These are phyloP conservation scores for Campylomormyrus numenius DNA, from an alignment of 2,113 vertebrate species.

Conservation along the genomic window DNA sequence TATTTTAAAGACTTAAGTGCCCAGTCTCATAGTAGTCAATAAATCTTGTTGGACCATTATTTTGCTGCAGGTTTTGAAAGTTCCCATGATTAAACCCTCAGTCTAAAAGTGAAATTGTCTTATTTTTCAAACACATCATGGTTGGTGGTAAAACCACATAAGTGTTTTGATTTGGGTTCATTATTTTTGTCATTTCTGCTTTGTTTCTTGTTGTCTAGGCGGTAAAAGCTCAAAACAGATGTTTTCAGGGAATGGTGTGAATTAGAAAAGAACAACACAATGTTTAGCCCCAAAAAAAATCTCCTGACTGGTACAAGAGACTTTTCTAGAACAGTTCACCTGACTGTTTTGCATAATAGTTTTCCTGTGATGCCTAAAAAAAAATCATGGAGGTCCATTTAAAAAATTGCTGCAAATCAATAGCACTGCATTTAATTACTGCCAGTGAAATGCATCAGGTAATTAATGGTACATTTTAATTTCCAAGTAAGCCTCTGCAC, in stretches of 20 bases:
- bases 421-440: background rate
- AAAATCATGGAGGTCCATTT: background rate
- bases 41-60: background rate
- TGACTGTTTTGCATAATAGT: background rate
- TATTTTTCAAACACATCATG: background rate
- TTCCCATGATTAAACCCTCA: background rate
- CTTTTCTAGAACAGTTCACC: background rate
- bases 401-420: background rate
- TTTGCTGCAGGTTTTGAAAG: background rate
- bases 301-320: background rate
- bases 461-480: background rate
- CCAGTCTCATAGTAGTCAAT: background rate
- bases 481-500: background rate
- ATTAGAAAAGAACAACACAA: background rate
- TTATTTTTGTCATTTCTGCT: background rate
- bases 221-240: slow-evolving; percentile 9
- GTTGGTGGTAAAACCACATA: background rate
- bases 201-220: background rate
- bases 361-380: background rate
- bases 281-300: background rate
- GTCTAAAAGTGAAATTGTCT: background rate
- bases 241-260: background rate
- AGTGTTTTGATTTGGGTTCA: background rate
- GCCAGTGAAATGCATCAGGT: background rate
- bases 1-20: slow-evolving; percentile 15